Base-by-base conservation (phyloP, 2,797 vertebrate species). In the Eurystomus glaucurus region DNA sequence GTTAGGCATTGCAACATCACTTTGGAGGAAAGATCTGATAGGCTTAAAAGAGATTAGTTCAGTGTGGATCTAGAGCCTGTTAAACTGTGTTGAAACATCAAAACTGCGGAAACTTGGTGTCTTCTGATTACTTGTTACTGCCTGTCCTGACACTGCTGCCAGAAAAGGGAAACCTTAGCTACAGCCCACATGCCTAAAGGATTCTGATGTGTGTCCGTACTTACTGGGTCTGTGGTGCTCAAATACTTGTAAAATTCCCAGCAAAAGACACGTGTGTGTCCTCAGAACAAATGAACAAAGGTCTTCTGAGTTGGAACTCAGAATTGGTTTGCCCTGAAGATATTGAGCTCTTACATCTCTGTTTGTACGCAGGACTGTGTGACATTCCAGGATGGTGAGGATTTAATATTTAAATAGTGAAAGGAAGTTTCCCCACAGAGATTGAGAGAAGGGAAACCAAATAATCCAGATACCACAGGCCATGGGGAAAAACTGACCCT, bases 391-490 rank as follows among this genome's bases (percentile, higher is more conserved):
- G 33, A 76, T 14, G 28, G 54, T 2, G 0, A 94, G 88, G 79
- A 93, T 86, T 93, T 94, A 21, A 86, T 88, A 90, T 65, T 90
- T 96, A 96, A 95, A 95, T 78, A 93, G 46, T 0, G 0, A 35
- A n/a, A 11, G 48, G 78, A 86, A 84, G 41, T 71, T 94, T 91
- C 87, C 75, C 65, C 50, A 54, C 69, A 88, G 79, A 78, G 51
- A 75, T 93, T 96, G 80, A 85, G 81, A 93, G 57, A 79, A 22
- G 18, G 64, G 48, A 93, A 94, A 93, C 85, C 79, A 97, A 96
- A 96, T 95, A 96, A 88, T 93, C 70, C 65, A 81, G 86, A 91
- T 97, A 94, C 87, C 94, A 88, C 72, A 84, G 90, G 74, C 82
- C 35, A 26, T 37, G 69, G 45, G 88, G 86, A 72, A 86, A 91